These are phyloP conservation scores for Blastomussa wellsi DNA, from an alignment of 92 coral and sea anemone species.

Conservation along the genomic window DNA sequence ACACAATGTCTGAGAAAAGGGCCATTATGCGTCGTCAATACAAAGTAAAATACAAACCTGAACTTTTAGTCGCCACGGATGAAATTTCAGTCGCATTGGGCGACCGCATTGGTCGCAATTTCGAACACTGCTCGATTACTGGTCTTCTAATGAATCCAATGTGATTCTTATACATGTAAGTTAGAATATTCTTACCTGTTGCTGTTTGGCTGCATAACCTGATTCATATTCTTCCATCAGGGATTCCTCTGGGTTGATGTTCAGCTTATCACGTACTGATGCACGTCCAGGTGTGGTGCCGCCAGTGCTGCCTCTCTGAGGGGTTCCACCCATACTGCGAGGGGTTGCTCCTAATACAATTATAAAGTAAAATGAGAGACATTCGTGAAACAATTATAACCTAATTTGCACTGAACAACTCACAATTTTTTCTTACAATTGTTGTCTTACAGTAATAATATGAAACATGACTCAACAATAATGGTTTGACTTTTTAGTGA, in stretches of 20 bases:
- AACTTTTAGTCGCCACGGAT: too few species aligned
- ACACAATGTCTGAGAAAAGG: too few species aligned
- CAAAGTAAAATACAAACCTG: too few species aligned
- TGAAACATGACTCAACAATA: not conserved
- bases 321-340: constrained; percentile 75
- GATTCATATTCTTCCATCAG: constrained; percentile 88
- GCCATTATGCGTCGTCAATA: too few species aligned
- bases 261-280: constrained; percentile 92
- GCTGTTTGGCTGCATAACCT: constrained; percentile 77
- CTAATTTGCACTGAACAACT: too few species aligned
- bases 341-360: constrained; percentile 72
- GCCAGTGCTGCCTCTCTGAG: constrained; percentile 58
- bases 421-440: too few species aligned
- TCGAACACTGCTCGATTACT: not conserved
- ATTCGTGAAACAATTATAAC: too few species aligned
- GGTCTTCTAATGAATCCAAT: not conserved
- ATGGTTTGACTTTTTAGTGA: too few species aligned
- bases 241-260: constrained; percentile 93
- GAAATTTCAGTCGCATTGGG: too few species aligned
- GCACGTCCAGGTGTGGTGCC: constrained; percentile 80
- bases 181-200: constrained; percentile 61
- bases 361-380: not conserved
- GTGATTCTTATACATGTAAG: not conserved
- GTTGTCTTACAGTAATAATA: too few species aligned
- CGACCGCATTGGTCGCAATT: too few species aligned